Percentiles rank a stretch among this genome's conserved stretches.
Evolutionary conservation across 2,113 vertebrate species (phyloP).

Genomic region (Axis porcinus): DNA sequence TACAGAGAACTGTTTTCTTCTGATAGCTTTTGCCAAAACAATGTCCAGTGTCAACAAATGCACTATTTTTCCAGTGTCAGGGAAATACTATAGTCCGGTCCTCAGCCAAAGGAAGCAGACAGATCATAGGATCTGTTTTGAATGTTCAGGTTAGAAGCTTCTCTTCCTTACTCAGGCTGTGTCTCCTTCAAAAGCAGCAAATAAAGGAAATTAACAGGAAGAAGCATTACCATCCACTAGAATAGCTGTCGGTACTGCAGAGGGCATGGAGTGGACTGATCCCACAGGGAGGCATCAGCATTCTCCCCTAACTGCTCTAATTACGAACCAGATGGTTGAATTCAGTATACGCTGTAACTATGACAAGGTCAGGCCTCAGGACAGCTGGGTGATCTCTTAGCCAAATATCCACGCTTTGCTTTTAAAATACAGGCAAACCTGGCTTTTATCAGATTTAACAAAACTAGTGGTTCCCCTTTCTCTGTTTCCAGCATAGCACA

Average conservation of each 20-base stretch:
- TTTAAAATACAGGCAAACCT: not conserved
- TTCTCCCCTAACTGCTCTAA: conserved; percentile 4
- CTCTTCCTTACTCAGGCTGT: conserved; percentile 35
- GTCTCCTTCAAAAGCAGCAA: conserved; percentile 57
- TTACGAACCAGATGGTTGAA: conserved; percentile 48
- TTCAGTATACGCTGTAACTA: not conserved
- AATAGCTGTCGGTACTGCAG: not conserved
- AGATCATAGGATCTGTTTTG: not conserved
- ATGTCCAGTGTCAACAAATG: not conserved
- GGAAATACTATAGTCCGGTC: not conserved
- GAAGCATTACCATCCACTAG: not conserved
- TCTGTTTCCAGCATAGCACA: not conserved
- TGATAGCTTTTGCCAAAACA: not conserved
- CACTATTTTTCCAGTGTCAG: not conserved
- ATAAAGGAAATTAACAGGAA: conserved; percentile 43
- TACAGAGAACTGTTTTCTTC: not conserved
- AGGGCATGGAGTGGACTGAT: not conserved
- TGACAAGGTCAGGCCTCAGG: conserved; percentile 43
- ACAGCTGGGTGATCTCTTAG: not conserved
- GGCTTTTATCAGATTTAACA: not conserved
- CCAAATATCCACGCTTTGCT: not conserved
- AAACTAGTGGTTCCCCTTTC: not conserved
- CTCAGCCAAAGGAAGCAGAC: not conserved
- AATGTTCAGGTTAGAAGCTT: conserved; percentile 63
- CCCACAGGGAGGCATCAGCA: conserved; percentile 20